These are phyloP conservation scores for Ditylenchus weischeri DNA, from an alignment of 2,888 invertebrate genomes.

Conservation along the genomic window DNA sequence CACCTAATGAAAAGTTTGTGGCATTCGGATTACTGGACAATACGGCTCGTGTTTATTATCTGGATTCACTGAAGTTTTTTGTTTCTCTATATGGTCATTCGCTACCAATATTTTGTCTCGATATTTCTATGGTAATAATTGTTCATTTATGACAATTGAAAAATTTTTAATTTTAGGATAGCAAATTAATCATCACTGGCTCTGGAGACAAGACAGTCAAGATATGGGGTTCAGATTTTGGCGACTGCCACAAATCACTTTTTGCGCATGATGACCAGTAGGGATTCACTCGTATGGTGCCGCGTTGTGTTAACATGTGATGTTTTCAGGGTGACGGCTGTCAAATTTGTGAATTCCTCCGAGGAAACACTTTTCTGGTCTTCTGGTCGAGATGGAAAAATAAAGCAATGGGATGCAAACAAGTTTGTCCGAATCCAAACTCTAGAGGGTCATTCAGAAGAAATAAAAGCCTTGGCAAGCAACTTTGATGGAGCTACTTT, in stretches of 20 bases:
- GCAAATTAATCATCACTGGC: constrained; percentile 80
- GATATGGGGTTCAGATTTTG: constrained; percentile 97
- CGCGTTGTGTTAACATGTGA: not conserved
- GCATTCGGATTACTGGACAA: constrained; percentile 86
- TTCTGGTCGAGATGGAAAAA: constrained; percentile 83
- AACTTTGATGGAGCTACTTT: constrained; percentile 45
- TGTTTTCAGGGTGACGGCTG: constrained; percentile 73
- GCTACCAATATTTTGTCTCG: constrained; percentile 84
- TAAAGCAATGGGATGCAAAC: constrained; percentile 87
- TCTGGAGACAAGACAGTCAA: constrained; percentile 92
- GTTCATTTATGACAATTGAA: no score
- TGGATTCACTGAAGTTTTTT: constrained; percentile 91
- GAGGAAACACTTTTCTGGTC: constrained; percentile 86
- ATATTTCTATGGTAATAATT: constrained; percentile 69
- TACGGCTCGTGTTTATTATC: constrained; percentile 89
- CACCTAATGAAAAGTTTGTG: constrained; percentile 66
- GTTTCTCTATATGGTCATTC: constrained; percentile 92
- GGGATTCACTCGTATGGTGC: no score
- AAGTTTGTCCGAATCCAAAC: constrained; percentile 84
- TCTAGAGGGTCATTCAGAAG: constrained; percentile 66
- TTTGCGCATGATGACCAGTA: constrained; percentile 86
- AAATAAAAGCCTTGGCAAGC: constrained; percentile 46
- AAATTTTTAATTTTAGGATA: constrained; percentile 59
- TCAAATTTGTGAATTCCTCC: constrained; percentile 76
- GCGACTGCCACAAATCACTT: constrained; percentile 90